Conservation (phyloP, 2,113 vertebrate species). For the Uria lomvia region DNA sequence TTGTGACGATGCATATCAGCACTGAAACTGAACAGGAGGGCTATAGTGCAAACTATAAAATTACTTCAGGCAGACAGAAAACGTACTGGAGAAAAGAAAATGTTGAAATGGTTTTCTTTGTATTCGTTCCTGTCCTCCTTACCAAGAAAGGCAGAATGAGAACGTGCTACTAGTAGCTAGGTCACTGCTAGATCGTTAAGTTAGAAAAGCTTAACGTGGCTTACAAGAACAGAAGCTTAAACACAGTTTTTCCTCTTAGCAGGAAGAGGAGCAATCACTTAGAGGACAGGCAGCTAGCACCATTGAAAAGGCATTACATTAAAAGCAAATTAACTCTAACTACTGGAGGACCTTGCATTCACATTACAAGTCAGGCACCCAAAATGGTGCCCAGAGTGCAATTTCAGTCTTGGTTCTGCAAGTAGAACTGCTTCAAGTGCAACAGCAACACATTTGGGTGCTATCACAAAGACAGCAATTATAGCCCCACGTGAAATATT, state of each 20-base stretch:
- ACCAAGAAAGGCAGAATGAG: not conserved
- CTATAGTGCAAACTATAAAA: not conserved
- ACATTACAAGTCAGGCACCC: not conserved
- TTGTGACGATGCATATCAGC: not conserved
- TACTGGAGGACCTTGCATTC: not conserved
- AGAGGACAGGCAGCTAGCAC: not conserved
- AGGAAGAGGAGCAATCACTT: not conserved
- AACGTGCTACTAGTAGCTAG: rapidly evolving
- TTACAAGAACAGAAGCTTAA: not conserved
- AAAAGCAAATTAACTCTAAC: not conserved
- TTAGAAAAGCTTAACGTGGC: not conserved
- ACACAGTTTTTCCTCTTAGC: not conserved
- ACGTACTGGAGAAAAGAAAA: not conserved
- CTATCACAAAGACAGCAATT: not conserved
- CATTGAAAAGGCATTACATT: not conserved
- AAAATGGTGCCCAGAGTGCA: not conserved
- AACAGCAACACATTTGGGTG: not conserved
- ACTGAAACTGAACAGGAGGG: not conserved
- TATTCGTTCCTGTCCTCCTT: not conserved
- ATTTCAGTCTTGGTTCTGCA: not conserved
- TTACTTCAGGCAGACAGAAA: not conserved
- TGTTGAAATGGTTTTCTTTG: not conserved
- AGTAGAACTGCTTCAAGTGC: not conserved
- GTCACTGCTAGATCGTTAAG: not conserved
- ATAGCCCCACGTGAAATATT: not conserved